These are phyloP conservation scores for Guaruba guarouba DNA, from an alignment of 2,113 vertebrate species.

Conservation along the genomic window DNA sequence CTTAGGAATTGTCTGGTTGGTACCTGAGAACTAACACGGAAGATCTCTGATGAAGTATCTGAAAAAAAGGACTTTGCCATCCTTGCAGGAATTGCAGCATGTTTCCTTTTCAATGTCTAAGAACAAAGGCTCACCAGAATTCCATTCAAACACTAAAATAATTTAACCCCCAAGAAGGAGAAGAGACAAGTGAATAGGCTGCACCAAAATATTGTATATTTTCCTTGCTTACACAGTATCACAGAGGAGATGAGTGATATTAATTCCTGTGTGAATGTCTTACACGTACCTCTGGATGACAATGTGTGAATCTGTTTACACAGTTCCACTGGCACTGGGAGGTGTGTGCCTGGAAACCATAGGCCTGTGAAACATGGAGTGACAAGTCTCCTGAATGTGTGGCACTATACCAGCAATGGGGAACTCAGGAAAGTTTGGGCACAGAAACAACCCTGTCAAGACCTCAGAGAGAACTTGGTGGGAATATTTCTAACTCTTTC, in stretches of 20 bases:
- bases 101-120: neutral
- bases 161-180: neutral
- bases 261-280: neutral
- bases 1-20: neutral
- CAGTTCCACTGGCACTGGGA: neutral
- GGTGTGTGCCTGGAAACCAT: neutral
- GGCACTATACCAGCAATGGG: neutral
- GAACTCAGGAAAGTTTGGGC: neutral
- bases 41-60: neutral
- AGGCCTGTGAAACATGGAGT: neutral
- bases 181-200: neutral
- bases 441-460: neutral
- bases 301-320: constrained; percentile 4
- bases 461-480: neutral
- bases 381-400: neutral
- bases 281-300: neutral
- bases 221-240: neutral
- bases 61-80: neutral
- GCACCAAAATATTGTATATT: neutral
- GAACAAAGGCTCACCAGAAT: neutral
- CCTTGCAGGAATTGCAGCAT: neutral
- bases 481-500: neutral
- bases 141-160: neutral
- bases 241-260: neutral
- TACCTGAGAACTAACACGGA: neutral